A percentile compares a stretch with the other conserved stretches of the same genome.
These are phyloP conservation scores for Pseudorectes ferrugineus DNA, from an alignment of 2,113 vertebrate species.

Conservation along the genomic window DNA sequence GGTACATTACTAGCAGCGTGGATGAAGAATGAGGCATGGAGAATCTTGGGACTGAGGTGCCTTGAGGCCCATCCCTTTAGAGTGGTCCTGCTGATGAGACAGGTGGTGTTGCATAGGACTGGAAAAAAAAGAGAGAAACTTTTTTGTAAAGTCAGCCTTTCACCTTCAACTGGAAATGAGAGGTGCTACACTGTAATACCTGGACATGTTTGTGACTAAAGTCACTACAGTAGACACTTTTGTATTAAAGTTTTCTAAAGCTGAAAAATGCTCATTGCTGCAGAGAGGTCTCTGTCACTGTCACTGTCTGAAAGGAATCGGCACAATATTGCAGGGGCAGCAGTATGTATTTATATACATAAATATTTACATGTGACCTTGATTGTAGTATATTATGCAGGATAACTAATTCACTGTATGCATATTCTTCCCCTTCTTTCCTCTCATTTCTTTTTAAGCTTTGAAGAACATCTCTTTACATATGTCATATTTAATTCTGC, in stretches of 20 bases:
- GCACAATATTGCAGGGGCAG: neutral
- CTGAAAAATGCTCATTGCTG: neutral
- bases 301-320: neutral
- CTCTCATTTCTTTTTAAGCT: neutral
- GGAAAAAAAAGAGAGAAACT: slow-evolving; percentile 33
- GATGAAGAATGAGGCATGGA: slow-evolving; percentile 99
- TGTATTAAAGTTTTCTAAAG: slow-evolving; percentile 8
- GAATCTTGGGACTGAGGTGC: slow-evolving; percentile 87
- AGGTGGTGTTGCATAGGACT: slow-evolving; percentile 74
- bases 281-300: neutral
- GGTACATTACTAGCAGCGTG: slow-evolving; percentile 95
- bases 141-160: slow-evolving; percentile 75
- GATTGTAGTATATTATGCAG: neutral
- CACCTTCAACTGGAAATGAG: slow-evolving; percentile 37
- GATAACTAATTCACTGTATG: neutral
- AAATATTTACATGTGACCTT: slow-evolving; percentile 1
- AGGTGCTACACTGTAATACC: neutral
- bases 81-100: slow-evolving; percentile 84
- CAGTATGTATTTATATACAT: neutral
- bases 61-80: slow-evolving; percentile 87
- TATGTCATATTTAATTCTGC: neutral
- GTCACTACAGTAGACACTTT: neutral
- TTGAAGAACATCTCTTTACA: neutral
- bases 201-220: neutral
- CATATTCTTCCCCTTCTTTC: neutral